Conservation (phyloP, 1,140 invertebrate genomes). For the Phenacoccus solenopsis region DNA sequence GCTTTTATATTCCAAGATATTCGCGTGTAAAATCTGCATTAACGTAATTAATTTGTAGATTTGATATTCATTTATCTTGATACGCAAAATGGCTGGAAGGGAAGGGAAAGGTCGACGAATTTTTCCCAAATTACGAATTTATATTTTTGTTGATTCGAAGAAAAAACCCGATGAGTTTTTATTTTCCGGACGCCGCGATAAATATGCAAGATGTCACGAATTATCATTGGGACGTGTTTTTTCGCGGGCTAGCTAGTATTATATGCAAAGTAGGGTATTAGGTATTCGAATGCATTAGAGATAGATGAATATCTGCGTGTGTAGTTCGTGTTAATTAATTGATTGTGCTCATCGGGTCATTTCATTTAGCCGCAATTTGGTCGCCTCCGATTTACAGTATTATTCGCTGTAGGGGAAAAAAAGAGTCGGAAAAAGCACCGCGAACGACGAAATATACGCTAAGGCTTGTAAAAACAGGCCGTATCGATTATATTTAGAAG, state of each 20-base stretch:
- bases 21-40: slow-evolving; percentile 1
- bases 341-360: too few relatives aligned
- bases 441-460: too few relatives aligned
- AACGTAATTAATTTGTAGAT: not conserved
- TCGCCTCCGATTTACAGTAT: not conserved
- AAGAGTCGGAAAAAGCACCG: not conserved
- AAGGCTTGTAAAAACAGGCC: not conserved
- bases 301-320: not conserved
- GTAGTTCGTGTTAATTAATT: not conserved
- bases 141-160: not conserved
- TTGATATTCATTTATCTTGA: not conserved
- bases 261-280: too few relatives aligned
- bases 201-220: not conserved
- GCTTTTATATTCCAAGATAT: not conserved
- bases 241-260: not conserved
- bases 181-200: not conserved
- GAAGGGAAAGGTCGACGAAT: not conserved
- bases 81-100: not conserved
- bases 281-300: too few relatives aligned
- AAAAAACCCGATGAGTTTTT: not conserved
- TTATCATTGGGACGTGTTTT: not conserved
- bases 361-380: too few relatives aligned
- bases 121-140: not conserved
- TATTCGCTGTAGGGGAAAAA: not conserved
- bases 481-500: not conserved